Conservation (phyloP, 2,888 invertebrate species). For the Agrochola circellaris region DNA sequence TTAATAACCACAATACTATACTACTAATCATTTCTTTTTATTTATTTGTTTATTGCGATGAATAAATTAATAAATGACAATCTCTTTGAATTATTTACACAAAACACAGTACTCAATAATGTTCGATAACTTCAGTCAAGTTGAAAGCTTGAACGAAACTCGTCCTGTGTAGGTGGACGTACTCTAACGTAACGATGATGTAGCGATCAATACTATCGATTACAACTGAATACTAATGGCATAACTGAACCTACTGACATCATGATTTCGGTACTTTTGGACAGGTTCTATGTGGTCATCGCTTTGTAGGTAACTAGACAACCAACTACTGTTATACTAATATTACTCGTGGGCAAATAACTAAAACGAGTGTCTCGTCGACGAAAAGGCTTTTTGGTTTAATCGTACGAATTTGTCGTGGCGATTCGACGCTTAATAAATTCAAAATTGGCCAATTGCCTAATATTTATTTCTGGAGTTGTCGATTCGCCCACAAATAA, state of each 20-base stretch:
- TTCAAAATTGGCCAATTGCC: too few species aligned
- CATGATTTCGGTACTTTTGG: constrained; percentile 57
- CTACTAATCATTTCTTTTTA: not conserved
- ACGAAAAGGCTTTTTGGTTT: too few species aligned
- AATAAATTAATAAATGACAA: not conserved
- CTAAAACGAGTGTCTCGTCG: not conserved
- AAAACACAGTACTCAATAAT: not conserved
- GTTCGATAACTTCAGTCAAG: constrained; percentile 3
- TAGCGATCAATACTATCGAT: constrained; percentile 56
- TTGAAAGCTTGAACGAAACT: constrained; percentile 25
- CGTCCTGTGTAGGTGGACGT: constrained; percentile 46
- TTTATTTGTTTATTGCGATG: not conserved
- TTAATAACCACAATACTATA: not conserved
- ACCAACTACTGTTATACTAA: constrained; percentile 20
- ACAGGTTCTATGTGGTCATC: constrained; percentile 49
- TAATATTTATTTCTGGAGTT: too few species aligned
- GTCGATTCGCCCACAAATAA: too few species aligned
- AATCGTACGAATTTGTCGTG: too few species aligned
- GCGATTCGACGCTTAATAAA: too few species aligned
- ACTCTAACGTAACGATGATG: constrained; percentile 36
- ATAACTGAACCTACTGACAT: constrained; percentile 57
- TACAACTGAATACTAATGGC: constrained; percentile 56
- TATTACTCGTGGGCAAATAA: not conserved
- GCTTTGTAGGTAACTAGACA: constrained; percentile 4
- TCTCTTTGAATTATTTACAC: not conserved